These are phyloP conservation scores for Holothuria leucospilota DNA, from an alignment of 53 echinoderm and acorn worm genomes.

Conservation along the genomic window DNA sequence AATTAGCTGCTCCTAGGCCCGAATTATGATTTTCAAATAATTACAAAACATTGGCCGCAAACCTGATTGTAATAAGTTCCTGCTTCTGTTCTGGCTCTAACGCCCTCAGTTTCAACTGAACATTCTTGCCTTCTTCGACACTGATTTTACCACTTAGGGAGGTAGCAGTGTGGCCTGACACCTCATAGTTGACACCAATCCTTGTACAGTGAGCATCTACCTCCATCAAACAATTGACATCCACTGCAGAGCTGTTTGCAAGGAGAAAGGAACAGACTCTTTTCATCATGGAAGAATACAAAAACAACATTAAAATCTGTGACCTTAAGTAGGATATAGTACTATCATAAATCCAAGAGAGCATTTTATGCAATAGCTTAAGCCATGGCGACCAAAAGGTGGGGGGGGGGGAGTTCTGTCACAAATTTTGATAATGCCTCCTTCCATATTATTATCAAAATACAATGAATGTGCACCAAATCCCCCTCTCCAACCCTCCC, in stretches of 20 bases:
- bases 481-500: no score
- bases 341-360: neutral
- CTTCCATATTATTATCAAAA: no score
- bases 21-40: no score
- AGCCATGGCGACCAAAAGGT: neutral
- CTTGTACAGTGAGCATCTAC: conserved; percentile 64
- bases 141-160: conserved; percentile 70
- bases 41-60: no score
- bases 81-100: conserved; percentile 80
- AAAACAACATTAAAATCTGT: no score
- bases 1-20: no score
- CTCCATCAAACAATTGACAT: conserved; percentile 69
- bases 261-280: neutral
- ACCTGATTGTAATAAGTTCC: conserved; percentile 15
- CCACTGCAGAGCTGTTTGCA: conserved; percentile 60
- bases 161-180: conserved; percentile 58
- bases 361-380: neutral
- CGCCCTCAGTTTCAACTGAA: conserved; percentile 62
- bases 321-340: no score
- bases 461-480: no score
- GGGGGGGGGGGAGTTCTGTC: no score
- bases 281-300: neutral
- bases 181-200: conserved; percentile 68
- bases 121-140: conserved; percentile 53
- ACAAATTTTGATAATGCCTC: no score